Evolutionary conservation across 2,888 invertebrate genomes (phyloP).

Genomic region (Caenorhabditis macrosperma): DNA sequence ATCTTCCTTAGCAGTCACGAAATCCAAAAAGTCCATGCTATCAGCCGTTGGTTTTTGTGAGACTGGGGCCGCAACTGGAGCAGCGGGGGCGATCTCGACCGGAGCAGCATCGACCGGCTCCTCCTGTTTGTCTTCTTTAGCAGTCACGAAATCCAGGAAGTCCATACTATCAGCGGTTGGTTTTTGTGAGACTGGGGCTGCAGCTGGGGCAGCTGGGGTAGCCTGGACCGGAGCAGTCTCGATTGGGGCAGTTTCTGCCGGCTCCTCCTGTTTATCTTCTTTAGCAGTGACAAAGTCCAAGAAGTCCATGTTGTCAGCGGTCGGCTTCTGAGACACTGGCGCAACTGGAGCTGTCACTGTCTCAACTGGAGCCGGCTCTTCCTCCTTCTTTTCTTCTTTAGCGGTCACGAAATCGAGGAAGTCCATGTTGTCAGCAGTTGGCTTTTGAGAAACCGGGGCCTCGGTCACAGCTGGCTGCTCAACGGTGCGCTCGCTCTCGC

Average conservation of each 20-base stretch:
- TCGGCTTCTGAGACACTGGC: constrained; percentile 28
- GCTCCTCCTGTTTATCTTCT: constrained; percentile 22
- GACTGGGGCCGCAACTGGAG: not conserved
- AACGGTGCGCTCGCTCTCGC: constrained; percentile 25
- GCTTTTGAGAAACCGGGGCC: too few relatives aligned
- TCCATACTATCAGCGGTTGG: constrained; percentile 58
- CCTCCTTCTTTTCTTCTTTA: too few relatives aligned
- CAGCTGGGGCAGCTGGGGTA: constrained; percentile 23
- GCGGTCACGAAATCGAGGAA: too few relatives aligned
- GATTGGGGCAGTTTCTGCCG: not conserved
- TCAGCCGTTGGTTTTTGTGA: constrained; percentile 36
- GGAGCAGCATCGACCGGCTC: constrained; percentile 17
- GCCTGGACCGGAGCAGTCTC: constrained; percentile 20
- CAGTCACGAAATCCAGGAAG: constrained; percentile 60
- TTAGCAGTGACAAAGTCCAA: constrained; percentile 59
- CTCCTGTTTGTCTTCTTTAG: constrained; percentile 28
- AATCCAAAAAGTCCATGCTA: constrained; percentile 35
- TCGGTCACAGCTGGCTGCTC: constrained; percentile 10
- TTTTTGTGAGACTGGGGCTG: constrained; percentile 18
- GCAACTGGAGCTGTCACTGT: constrained; percentile 6
- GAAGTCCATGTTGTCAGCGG: constrained; percentile 54
- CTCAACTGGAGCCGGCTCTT: constrained; percentile 12
- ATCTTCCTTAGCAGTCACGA: constrained; percentile 43
- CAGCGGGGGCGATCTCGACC: constrained; percentile 18
- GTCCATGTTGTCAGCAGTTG: not conserved